Conservation (phyloP, 2,888 invertebrate species). For the Harmothoe impar region DNA sequence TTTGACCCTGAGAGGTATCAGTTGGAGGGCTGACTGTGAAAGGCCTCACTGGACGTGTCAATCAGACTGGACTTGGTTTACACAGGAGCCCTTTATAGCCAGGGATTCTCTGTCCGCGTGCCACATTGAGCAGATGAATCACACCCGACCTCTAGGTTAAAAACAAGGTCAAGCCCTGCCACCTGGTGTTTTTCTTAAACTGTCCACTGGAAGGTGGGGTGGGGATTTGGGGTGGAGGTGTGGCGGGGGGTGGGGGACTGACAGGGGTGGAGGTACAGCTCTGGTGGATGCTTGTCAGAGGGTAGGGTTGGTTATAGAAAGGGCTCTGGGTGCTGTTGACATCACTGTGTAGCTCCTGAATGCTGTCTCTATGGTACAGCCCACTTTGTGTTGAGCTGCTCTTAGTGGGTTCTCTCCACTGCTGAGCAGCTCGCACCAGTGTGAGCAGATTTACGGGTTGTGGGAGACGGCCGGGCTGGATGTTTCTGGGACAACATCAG, state of each 20-base stretch:
- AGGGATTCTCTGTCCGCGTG: neutral
- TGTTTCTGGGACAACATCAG: constrained; percentile 19
- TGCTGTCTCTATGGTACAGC: neutral
- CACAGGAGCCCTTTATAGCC: neutral
- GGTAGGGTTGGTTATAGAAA: neutral
- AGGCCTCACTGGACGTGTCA: neutral
- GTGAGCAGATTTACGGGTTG: constrained; percentile 29
- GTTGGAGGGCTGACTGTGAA: neutral
- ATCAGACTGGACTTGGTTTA: neutral
- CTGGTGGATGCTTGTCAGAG: neutral
- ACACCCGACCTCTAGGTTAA: neutral
- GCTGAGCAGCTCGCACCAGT: neutral
- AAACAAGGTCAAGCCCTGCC: constrained; percentile 33
- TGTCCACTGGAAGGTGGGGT: neutral
- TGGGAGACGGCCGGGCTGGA: neutral
- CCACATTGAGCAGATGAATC: constrained; percentile 9
- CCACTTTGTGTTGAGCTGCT: neutral
- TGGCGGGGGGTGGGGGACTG: neutral
- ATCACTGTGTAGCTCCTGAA: neutral
- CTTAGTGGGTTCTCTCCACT: neutral
- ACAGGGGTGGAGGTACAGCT: neutral
- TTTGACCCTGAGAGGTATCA: neutral
- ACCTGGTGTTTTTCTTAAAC: constrained; percentile 48
- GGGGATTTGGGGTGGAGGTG: neutral
- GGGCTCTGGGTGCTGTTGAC: neutral